A percentile compares a stretch with the other conserved stretches of the same genome.
Evolutionary conservation across 2,888 invertebrate genomes (phyloP).

Genomic region (Ypsolopha sequella): DNA sequence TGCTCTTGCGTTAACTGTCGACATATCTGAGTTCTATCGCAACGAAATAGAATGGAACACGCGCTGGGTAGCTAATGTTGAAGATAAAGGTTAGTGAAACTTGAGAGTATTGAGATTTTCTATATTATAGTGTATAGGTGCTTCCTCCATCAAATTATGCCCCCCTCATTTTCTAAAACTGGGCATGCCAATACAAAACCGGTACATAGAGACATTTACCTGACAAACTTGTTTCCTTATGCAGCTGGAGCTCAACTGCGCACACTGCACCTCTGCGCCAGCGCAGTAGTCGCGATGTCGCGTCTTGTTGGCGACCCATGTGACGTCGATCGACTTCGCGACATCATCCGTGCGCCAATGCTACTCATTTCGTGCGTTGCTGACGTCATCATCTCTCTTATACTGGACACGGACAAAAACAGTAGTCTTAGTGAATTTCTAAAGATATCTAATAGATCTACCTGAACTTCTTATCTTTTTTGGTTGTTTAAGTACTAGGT

Average conservation of each 20-base stretch:
- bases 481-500: no score
- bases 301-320: constrained; percentile 8
- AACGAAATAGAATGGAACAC: constrained; percentile 18
- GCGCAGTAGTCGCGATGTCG: constrained; percentile 23
- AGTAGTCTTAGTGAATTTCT: neutral
- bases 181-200: no score
- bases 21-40: constrained; percentile 27
- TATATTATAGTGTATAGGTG: no score
- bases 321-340: constrained; percentile 14
- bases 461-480: no score
- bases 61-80: constrained; percentile 11
- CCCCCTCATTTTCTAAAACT: no score
- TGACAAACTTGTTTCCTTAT: neutral
- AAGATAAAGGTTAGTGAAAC: constrained; percentile 4
- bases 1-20: constrained; percentile 16
- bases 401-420: neutral
- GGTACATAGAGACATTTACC: no score
- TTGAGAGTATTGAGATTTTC: neutral
- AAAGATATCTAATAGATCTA: no score
- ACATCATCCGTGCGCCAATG: constrained; percentile 14
- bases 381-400: constrained; percentile 17
- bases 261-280: constrained; percentile 34
- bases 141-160: no score
- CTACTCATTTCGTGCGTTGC: constrained; percentile 24
- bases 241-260: constrained; percentile 10